Evolutionary conservation across 2,888 invertebrate species (phyloP).

Genomic region (Allacma fusca): DNA sequence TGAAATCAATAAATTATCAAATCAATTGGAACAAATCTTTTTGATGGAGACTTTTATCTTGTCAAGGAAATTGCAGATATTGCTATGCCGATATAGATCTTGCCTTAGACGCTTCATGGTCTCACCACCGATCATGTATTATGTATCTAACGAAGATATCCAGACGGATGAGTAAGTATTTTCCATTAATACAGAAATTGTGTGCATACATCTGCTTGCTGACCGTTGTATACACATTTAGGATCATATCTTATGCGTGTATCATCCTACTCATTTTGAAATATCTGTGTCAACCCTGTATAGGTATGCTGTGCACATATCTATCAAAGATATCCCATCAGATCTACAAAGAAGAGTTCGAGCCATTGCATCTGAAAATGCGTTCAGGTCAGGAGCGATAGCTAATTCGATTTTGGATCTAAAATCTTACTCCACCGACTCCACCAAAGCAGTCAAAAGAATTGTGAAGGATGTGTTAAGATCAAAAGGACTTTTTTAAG

Average conservation of each 20-base stretch:
- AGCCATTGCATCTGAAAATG: slow-evolving; percentile 24
- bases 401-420: neutral
- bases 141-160: neutral
- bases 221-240: no score
- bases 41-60: slow-evolving; percentile 56
- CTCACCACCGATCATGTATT: neutral
- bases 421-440: neutral
- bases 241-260: no score
- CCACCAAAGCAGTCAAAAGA: slow-evolving; percentile 20
- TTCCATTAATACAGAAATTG: no score
- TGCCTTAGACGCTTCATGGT: slow-evolving; percentile 45
- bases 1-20: slow-evolving; percentile 49
- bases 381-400: neutral
- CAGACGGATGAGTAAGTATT: neutral
- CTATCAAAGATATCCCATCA: slow-evolving; percentile 34
- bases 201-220: no score
- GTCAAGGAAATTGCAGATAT: slow-evolving; percentile 48
- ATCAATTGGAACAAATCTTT: slow-evolving; percentile 57
- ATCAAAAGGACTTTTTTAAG: slow-evolving; percentile 16
- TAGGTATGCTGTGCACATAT: slow-evolving; percentile 27
- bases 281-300: no score
- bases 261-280: no score
- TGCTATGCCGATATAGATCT: slow-evolving; percentile 26
- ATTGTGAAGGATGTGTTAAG: slow-evolving; percentile 31
- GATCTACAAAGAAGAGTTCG: slow-evolving; percentile 20